Percentiles rank a stretch among this genome's conserved stretches.
Conservation (phyloP, 2,797 vertebrate genomes). For the Tenualosa thibaudeaui region DNA sequence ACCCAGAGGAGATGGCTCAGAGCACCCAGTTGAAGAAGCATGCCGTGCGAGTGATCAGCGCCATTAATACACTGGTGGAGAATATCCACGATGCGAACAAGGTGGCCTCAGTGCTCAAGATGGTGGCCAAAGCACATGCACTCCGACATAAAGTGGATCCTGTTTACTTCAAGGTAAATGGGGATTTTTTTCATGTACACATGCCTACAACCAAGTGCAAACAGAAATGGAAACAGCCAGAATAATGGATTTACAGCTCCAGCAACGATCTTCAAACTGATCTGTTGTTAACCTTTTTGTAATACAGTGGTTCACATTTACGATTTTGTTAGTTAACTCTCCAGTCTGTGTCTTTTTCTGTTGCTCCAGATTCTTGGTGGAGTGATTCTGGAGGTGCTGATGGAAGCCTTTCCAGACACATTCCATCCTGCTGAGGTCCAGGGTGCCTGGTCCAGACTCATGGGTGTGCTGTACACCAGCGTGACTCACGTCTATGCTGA, state of each 20-base stretch:
- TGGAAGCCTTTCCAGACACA: conserved; percentile 80
- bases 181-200: background rate
- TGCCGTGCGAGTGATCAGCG: conserved; percentile 83
- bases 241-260: background rate
- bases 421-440: conserved; percentile 81
- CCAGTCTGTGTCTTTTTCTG: background rate
- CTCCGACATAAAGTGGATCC: conserved; percentile 93
- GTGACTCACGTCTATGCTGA: conserved; percentile 84
- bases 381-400: conserved; percentile 89
- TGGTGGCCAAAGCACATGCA: conserved; percentile 87
- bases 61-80: conserved; percentile 89
- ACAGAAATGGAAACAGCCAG: background rate
- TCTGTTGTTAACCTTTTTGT: background rate
- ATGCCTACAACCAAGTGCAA: background rate
- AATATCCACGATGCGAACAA: conserved; percentile 86
- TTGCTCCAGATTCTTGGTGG: conserved; percentile 82
- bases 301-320: background rate
- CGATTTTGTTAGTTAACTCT: background rate
- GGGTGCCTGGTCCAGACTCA: conserved; percentile 88
- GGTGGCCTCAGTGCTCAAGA: conserved; percentile 79
- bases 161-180: conserved; percentile 88
- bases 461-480: conserved; percentile 76
- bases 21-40: conserved; percentile 88
- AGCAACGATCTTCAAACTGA: background rate
- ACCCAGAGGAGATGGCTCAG: conserved; percentile 84